Evolutionary conservation across 2,797 vertebrate species (phyloP).

Genomic region (Xiphophorus birchmanni): DNA sequence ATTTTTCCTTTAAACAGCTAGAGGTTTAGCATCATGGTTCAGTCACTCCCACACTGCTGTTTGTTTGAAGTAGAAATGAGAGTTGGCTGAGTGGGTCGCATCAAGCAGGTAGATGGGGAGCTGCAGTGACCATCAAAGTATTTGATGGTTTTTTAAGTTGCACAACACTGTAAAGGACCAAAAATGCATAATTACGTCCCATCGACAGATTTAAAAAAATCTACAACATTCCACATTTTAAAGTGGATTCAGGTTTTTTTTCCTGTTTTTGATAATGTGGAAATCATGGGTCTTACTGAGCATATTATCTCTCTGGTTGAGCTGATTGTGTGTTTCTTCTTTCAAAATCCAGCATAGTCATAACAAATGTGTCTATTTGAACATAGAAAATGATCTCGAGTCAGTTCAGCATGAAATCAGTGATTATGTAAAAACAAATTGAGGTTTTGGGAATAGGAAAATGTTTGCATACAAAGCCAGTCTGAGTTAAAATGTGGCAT

Average conservation of each 20-base stretch:
- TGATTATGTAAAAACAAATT: neutral
- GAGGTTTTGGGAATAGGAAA: too few species aligned
- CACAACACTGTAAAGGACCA: neutral
- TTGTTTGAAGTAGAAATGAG: neutral
- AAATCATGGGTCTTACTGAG: neutral
- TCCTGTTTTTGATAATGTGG: neutral
- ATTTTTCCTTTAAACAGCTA: neutral
- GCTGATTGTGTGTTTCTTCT: neutral
- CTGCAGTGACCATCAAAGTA: neutral
- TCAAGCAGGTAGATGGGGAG: neutral
- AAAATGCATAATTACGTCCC: neutral
- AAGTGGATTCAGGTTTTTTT: neutral
- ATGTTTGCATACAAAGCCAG: neutral
- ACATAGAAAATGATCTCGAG: neutral
- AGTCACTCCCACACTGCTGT: too few species aligned
- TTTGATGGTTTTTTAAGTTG: neutral
- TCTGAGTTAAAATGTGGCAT: neutral
- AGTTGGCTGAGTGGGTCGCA: neutral
- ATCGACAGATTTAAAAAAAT: neutral
- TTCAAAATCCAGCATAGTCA: neutral
- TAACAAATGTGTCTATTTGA: neutral
- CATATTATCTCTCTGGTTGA: neutral
- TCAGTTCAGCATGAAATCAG: neutral
- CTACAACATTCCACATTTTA: neutral
- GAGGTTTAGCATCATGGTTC: too few species aligned